phyloP scores from a whole-genome alignment of 2,888 invertebrate species.

The Petrolisthes cinctipes region DNA sequence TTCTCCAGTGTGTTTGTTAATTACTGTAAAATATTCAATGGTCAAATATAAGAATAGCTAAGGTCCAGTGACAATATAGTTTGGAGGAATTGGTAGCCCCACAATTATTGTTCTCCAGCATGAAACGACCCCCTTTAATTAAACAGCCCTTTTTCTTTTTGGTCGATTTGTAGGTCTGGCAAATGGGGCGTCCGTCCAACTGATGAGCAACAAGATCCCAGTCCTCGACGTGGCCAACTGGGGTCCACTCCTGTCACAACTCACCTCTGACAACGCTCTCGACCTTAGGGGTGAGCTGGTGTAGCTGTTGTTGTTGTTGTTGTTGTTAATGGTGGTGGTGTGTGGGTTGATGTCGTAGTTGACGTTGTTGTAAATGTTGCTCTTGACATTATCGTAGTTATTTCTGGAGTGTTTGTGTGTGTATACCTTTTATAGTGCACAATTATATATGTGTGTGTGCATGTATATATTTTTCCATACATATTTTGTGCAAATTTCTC shows the following conservation, averaged over 20 bases:
- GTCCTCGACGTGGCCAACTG: slow-evolving; percentile 15
- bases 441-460: background rate
- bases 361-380: background rate
- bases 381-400: background rate
- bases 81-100: too few species aligned
- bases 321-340: background rate
- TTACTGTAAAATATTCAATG: too few species aligned
- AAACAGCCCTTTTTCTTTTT: background rate
- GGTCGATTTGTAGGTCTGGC: slow-evolving; percentile 9
- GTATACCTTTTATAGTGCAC: background rate
- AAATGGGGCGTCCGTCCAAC: background rate
- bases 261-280: background rate
- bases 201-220: slow-evolving; percentile 23
- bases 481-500: background rate
- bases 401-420: background rate
- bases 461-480: background rate
- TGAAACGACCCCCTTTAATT: too few species aligned
- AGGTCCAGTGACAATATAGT: background rate
- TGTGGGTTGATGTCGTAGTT: background rate
- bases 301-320: background rate
- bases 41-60: too few species aligned
- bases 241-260: slow-evolving; percentile 10
- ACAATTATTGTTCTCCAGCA: too few species aligned
- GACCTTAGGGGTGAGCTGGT: slow-evolving; percentile 19
- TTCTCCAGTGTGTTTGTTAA: too few species aligned